phyloP scores from a whole-genome alignment of 2,888 invertebrate species.

The Agrochola circellaris region DNA sequence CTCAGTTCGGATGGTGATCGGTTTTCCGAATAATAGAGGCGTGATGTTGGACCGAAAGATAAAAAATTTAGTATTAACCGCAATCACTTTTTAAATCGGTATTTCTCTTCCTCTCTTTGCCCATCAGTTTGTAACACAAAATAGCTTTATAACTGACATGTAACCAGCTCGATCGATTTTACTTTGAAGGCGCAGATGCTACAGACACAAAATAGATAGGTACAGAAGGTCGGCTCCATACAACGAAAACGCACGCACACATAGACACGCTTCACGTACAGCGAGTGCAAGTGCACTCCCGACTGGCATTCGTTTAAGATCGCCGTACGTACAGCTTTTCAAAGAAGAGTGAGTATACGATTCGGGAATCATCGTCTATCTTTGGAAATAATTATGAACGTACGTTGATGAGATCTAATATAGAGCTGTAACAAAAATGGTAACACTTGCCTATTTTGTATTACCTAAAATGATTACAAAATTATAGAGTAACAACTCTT shows the following conservation, averaged over 20 bases:
- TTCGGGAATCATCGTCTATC: neutral
- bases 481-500: neutral
- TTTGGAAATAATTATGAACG: neutral
- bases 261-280: neutral
- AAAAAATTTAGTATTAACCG: neutral
- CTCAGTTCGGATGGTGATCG: too few species aligned
- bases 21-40: too few species aligned
- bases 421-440: neutral
- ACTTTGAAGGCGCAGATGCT: slow-evolving; percentile 40
- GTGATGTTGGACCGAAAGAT: neutral
- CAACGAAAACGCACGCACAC: neutral
- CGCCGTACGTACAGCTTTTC: neutral
- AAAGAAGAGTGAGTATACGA: neutral
- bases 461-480: neutral
- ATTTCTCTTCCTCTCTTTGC: neutral
- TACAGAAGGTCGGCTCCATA: neutral
- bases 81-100: neutral
- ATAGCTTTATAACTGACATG: slow-evolving; percentile 35
- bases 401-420: neutral
- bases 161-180: slow-evolving; percentile 36
- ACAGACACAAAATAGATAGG: neutral
- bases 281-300: neutral
- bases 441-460: neutral
- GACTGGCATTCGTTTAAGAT: neutral
- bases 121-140: slow-evolving; percentile 4